These are phyloP conservation scores for Dusona sp. DNA, from an alignment of 2,888 invertebrate species.

Conservation along the genomic window DNA sequence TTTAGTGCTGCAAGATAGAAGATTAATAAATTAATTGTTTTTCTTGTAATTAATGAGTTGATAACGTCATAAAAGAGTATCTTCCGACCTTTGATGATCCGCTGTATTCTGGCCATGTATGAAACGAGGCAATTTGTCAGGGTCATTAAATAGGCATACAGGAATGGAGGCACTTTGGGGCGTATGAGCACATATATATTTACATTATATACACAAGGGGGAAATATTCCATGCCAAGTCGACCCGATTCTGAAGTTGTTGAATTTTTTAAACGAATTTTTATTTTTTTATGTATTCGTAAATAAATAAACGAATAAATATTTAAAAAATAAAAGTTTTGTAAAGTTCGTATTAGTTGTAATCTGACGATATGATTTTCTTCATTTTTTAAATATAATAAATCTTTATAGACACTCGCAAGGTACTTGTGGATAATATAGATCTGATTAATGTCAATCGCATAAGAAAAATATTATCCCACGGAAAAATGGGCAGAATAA, in stretches of 20 bases:
- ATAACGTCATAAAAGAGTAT: background rate
- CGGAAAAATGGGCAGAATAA: background rate
- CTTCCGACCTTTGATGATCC: conserved; percentile 14
- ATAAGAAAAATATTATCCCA: background rate
- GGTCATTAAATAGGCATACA: conserved; percentile 51
- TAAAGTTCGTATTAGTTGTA: background rate
- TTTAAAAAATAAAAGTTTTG: background rate
- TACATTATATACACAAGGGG: background rate
- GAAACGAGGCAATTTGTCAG: conserved; percentile 31
- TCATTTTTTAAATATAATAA: background rate
- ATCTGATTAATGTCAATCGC: background rate
- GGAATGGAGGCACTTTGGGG: conserved; percentile 20
- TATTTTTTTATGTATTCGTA: background rate
- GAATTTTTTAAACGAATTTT: background rate
- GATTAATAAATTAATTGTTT: background rate
- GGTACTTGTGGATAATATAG: background rate
- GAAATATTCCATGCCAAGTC: background rate
- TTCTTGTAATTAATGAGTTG: conserved; percentile 1
- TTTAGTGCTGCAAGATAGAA: background rate
- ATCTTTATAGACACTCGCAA: background rate
- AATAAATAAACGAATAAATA: background rate
- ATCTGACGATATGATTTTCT: background rate
- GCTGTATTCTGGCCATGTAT: background rate
- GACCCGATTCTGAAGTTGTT: background rate
- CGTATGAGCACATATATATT: conserved; percentile 18